These are phyloP conservation scores for Melanostoma scalare DNA, from an alignment of 2,888 invertebrate species.

Conservation along the genomic window DNA sequence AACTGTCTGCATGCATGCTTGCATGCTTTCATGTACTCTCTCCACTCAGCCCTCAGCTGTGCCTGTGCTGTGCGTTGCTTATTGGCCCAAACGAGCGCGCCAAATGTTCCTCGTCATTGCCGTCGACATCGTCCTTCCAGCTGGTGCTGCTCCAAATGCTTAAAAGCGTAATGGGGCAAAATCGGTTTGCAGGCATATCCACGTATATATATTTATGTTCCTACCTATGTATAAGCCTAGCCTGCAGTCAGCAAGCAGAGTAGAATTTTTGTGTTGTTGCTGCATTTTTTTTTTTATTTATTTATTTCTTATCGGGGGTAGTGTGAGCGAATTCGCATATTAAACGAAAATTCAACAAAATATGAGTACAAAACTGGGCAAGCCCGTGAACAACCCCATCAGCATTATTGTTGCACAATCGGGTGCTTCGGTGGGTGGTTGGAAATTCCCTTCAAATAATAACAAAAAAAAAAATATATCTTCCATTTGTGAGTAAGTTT, in stretches of 20 bases:
- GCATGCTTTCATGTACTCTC: constrained; percentile 61
- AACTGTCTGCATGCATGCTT: constrained; percentile 72
- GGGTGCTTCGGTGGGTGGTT: not conserved
- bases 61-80: constrained; percentile 57
- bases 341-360: constrained; percentile 71
- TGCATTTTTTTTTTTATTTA: constrained; percentile 34
- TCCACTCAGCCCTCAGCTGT: constrained; percentile 18
- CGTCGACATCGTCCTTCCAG: constrained; percentile 21
- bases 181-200: constrained; percentile 65
- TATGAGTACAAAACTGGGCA: constrained; percentile 43
- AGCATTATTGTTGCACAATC: constrained; percentile 13
- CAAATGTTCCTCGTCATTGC: constrained; percentile 56
- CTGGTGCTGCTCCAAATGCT: constrained; percentile 63
- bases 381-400: constrained; percentile 31
- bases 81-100: constrained; percentile 71
- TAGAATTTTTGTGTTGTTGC: not conserved
- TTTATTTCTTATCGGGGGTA: constrained; percentile 3
- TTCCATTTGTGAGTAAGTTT: constrained; percentile 34
- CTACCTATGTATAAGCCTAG: constrained; percentile 42
- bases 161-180: constrained; percentile 71
- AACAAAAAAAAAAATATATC: not conserved
- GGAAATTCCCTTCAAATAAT: not conserved
- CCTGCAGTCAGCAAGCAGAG: constrained; percentile 38
- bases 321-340: constrained; percentile 64
- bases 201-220: not conserved